A percentile compares a stretch with the other conserved stretches of the same genome.
These are phyloP conservation scores for Nannospalax galili DNA, from an alignment of 2,113 vertebrate species.

Conservation along the genomic window DNA sequence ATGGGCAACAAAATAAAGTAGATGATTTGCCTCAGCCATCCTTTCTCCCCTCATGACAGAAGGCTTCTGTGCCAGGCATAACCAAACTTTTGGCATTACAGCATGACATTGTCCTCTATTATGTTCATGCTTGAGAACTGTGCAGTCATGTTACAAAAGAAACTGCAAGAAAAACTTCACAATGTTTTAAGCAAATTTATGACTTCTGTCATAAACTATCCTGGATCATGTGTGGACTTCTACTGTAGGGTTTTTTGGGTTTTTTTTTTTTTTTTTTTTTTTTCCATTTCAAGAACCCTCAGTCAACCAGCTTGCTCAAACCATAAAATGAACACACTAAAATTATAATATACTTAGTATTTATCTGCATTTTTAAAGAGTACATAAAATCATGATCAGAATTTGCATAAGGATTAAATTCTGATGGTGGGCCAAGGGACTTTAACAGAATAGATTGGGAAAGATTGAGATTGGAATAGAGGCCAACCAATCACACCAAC, in stretches of 20 bases:
- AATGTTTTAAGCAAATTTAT: not conserved
- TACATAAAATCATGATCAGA: not conserved
- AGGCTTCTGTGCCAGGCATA: not conserved
- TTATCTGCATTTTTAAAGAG: conserved; percentile 22
- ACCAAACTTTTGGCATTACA: not conserved
- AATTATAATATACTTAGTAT: not conserved
- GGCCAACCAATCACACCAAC: not conserved
- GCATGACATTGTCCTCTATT: not conserved
- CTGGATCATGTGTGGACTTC: not conserved
- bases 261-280: no score
- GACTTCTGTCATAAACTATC: not conserved
- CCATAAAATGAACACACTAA: not conserved
- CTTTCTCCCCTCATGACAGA: not conserved
- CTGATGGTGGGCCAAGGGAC: not conserved
- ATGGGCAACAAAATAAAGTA: not conserved
- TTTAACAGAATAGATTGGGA: not conserved
- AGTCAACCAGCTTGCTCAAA: not conserved
- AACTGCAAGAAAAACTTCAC: not conserved
- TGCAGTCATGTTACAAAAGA: not conserved
- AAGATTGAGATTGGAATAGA: not conserved
- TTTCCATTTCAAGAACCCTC: not conserved
- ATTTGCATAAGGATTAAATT: not conserved
- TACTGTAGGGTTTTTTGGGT: no score
- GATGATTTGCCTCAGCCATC: not conserved
- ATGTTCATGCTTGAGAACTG: not conserved